Base-by-base conservation (phyloP, 2,888 invertebrate species). In the Dicroscelio sp. region DNA sequence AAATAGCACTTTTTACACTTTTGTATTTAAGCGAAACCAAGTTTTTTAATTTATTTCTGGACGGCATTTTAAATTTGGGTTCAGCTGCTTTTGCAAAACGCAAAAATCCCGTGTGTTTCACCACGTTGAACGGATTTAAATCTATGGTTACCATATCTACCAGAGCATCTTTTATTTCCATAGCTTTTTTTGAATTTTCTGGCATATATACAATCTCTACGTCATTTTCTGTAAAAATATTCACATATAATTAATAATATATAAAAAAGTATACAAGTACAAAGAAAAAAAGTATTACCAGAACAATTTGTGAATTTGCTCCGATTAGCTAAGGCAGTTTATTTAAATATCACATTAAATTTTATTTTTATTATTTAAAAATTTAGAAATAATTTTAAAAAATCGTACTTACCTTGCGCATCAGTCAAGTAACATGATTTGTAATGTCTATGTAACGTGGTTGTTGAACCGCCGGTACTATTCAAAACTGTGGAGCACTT, bases 1-100 rank as follows among this genome's bases (percentile, higher is more conserved):
- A n/a, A 30, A 73, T 73, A 48, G 10, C 23, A 35, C 48, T 27
- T 73, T 52, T 27, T 1, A 73, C 20, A 48, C 2, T 27, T 73
- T 73, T 69, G 4, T 25, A 14, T 35, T 69, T 38, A 17, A 23
- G 14, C 20, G 73, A 55, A 30, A 75, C 75, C 6, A 75, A 1
- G 20, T 17, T 17, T 31, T 52, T 30, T 6, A 75, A 55, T 33
- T 30, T 60, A 25, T 35, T 35, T 60, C 25, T 33, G 12, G 33
- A 35, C 1, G 60, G 58, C 27, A 76, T 60, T 76, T 76, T 76
- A 35, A 35, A 76, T 14, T 12, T 17, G 25, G 76, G 35, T 60
- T 76, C 76, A 33, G 60, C 23, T 60, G 35, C 76, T 20, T 76
- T 58, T 12, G 20, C 14, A 35, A 60, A 60, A 1, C 25, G 5